Conservation (phyloP, 1,140 invertebrate species). For the Drosophila erecta region DNA sequence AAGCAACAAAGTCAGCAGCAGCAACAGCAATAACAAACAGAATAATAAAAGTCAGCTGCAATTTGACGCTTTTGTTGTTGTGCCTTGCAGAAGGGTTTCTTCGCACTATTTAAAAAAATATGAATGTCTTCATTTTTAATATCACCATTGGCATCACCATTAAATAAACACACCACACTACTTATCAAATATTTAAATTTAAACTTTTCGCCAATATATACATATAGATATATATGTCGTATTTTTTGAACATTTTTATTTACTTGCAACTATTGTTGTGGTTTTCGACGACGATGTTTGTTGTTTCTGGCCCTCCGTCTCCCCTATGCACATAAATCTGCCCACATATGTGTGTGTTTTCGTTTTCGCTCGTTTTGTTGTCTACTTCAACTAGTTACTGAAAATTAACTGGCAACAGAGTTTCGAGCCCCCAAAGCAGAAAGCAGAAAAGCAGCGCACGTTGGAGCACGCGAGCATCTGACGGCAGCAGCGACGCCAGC, state of each 20-base stretch:
- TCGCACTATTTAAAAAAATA: conserved; percentile 1
- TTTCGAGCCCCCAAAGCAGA: conserved; percentile 70
- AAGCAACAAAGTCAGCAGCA: conserved; percentile 9
- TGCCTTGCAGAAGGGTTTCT: background rate
- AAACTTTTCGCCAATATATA: background rate
- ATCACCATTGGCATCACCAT: background rate
- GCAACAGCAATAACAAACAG: conserved; percentile 1
- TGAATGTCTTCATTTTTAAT: conserved; percentile 14
- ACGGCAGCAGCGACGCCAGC: conserved; percentile 23
- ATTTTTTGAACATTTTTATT: conserved; percentile 24
- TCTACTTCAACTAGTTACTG: conserved; percentile 81
- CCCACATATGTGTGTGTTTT: conserved; percentile 17
- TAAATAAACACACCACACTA: background rate
- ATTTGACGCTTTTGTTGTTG: conserved; percentile 14
- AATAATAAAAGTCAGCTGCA: conserved; percentile 33
- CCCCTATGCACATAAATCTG: conserved; percentile 24
- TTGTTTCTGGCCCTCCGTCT: conserved; percentile 41
- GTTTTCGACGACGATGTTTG: conserved; percentile 1
- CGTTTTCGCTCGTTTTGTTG: conserved; percentile 63
- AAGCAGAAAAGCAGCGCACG: conserved; percentile 58
- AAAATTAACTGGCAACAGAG: conserved; percentile 81
- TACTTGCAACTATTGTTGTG: conserved; percentile 34
- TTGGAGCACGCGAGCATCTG: conserved; percentile 38
- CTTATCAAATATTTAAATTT: conserved; percentile 11
- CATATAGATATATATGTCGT: too few species aligned